Evolutionary conservation across 2,113 vertebrate species (phyloP).

Genomic region (Cynopterus brachyotis): DNA sequence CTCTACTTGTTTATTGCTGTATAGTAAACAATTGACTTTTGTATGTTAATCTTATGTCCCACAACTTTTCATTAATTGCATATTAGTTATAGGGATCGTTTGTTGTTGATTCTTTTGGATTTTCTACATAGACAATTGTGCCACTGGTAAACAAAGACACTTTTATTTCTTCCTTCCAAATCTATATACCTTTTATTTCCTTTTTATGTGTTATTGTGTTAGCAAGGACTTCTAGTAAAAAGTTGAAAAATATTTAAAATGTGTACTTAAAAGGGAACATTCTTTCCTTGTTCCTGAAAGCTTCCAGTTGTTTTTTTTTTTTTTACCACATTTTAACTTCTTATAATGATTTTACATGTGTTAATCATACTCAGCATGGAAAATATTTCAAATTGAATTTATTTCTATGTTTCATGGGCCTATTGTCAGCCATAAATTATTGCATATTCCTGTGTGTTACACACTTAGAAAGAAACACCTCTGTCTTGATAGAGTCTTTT

Average conservation of each 20-base stretch:
- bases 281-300: background rate
- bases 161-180: background rate
- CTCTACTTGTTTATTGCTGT: background rate
- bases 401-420: background rate
- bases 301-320: too few relatives aligned
- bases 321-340: background rate
- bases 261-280: background rate
- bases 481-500: background rate
- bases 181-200: background rate
- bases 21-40: background rate
- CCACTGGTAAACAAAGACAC: background rate
- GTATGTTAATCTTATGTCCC: background rate
- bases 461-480: background rate
- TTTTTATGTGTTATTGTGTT: background rate
- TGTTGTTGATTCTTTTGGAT: background rate
- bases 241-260: background rate
- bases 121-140: background rate
- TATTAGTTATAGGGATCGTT: background rate
- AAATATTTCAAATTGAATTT: background rate
- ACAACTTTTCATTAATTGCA: background rate
- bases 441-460: background rate
- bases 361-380: background rate
- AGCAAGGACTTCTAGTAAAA: background rate
- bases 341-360: background rate
- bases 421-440: background rate